These are phyloP conservation scores for Ormyrus pomaceus DNA, from an alignment of 2,888 invertebrate genomes.

Conservation along the genomic window DNA sequence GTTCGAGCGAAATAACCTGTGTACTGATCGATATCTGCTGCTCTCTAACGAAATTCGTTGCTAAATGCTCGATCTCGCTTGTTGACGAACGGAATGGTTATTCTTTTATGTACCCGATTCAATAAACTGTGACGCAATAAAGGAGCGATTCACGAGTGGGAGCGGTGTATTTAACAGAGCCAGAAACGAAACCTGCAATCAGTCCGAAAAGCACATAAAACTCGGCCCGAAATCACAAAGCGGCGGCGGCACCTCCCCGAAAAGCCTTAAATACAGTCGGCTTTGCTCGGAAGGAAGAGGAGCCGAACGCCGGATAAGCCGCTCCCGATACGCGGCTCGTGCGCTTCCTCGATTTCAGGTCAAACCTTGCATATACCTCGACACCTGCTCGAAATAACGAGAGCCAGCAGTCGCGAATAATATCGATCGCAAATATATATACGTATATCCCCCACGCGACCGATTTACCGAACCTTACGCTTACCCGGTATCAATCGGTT, in stretches of 20 bases:
- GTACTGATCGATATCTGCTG: too few relatives aligned
- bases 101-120: too few relatives aligned
- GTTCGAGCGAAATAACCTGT: too few relatives aligned
- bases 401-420: too few relatives aligned
- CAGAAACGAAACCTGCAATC: slow-evolving; percentile 43
- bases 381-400: too few relatives aligned
- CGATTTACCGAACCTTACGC: too few relatives aligned
- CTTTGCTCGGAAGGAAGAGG: slow-evolving; percentile 23
- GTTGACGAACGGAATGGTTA: too few relatives aligned
- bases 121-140: not conserved
- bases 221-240: slow-evolving; percentile 40
- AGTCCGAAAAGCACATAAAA: slow-evolving; percentile 42
- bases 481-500: too few relatives aligned
- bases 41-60: too few relatives aligned
- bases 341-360: too few relatives aligned
- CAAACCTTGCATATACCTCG: too few relatives aligned
- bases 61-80: slow-evolving; percentile 21
- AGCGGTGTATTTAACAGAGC: not conserved
- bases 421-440: not conserved
- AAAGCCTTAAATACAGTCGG: slow-evolving; percentile 26
- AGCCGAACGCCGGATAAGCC: slow-evolving; percentile 18
- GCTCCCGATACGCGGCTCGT: not conserved
- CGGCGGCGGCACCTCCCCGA: not conserved
- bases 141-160: not conserved
- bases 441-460: not conserved